Evolutionary conservation across 2,797 vertebrate species (phyloP), one percentile per base, ranked within the genome.

Genomic region (Schizopygopsis pylzovi): DNA sequence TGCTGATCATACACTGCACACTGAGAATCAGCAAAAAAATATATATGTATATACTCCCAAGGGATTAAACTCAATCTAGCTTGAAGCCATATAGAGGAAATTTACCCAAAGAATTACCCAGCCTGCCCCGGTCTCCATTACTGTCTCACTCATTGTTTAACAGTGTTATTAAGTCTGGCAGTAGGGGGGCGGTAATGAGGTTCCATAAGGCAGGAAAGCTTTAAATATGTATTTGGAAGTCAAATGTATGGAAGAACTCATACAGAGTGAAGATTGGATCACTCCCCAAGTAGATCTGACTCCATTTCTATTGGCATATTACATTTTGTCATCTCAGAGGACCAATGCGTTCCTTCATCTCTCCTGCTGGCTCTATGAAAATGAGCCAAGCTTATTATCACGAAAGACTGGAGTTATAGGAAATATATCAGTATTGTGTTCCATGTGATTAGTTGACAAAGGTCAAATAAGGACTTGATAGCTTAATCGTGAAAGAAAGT

Each of bases 291-390:
- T 54, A 72, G 49, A 81, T 43, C 45, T 73, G 61, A 63, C 56
- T 79, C 79, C 5, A 82, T 88, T 87, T 82, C 80, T 92, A 91
- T 8, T 81, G 25, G 49, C 67, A 77, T 49, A 41, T 79, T 61
- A 22, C 22, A 7, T 61, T 54, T 61, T 20, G 37, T 67, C 28
- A 5, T 81, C 78, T 76, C 43, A 33, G 45, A 1, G 45, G 25
- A 68, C 25, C 11, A 2, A 12, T 3, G 43, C 11, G 4, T 28
- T 68, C 8, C 61, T 61, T 61, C n/a, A 61, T 59, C 37, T 71
- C 4, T 70, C 67, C 22, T 52, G 25, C 78, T 79, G 49, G 39
- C 39, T 41, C 20, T n/a, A 56, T 61, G 13, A 72, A 79, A 80
- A 85, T 45, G 13, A 49, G 20, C 41, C 4, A 45, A 63, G 52